Percentiles rank a stretch among this genome's conserved stretches.
phyloP scores from a whole-genome alignment of 2,888 invertebrate genomes.

The Eumerus sabulonum region DNA sequence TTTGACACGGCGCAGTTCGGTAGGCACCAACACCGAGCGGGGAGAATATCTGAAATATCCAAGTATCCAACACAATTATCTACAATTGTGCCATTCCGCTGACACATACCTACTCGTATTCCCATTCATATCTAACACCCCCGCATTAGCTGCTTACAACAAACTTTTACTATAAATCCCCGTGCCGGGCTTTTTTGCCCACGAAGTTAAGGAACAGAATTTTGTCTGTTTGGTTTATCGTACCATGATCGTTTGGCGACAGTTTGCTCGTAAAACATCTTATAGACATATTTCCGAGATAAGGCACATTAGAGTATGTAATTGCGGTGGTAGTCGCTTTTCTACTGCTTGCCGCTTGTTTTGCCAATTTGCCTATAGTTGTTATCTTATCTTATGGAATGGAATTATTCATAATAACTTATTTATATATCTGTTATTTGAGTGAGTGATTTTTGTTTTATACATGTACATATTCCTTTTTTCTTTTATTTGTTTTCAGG shows the following conservation, averaged over 20 bases:
- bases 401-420: conserved; percentile 21
- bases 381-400: conserved; percentile 33
- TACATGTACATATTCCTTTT: conserved; percentile 2
- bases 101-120: conserved; percentile 22
- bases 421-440: neutral
- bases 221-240: conserved; percentile 31
- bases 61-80: conserved; percentile 35
- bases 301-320: conserved; percentile 48
- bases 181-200: conserved; percentile 14
- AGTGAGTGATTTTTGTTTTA: no score
- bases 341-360: conserved; percentile 26
- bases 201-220: no score
- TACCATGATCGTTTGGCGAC: conserved; percentile 50
- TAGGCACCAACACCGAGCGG: no score
- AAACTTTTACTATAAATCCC: conserved; percentile 56
- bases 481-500: conserved; percentile 74
- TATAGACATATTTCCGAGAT: conserved; percentile 49
- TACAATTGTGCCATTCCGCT: conserved; percentile 49
- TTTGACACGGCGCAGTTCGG: conserved; percentile 35
- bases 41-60: conserved; percentile 3
- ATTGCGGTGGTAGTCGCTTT: conserved; percentile 53
- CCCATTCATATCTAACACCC: neutral
- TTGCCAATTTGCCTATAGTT: neutral
- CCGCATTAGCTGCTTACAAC: neutral
- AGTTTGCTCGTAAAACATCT: conserved; percentile 55